phyloP scores from a whole-genome alignment of 2,888 invertebrate genomes.

The Scrobipalpa costella region DNA sequence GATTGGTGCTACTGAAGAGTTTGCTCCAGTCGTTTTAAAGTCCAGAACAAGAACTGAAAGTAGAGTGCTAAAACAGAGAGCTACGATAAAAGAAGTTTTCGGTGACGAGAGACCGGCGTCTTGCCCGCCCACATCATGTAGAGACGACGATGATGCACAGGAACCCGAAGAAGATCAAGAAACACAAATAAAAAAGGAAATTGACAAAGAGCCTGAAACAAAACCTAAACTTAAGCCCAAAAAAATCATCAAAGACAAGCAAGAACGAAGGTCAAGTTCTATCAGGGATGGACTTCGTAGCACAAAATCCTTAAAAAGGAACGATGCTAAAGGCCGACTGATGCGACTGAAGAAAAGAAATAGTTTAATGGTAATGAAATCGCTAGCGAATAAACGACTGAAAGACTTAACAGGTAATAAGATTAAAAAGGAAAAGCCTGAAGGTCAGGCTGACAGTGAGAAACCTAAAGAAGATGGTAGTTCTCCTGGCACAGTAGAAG shows the following conservation, averaged over 20 bases:
- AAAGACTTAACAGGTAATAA: constrained; percentile 63
- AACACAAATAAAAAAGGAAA: constrained; percentile 61
- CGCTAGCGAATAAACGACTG: constrained; percentile 66
- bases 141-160: constrained; percentile 54
- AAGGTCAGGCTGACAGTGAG: constrained; percentile 62
- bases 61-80: constrained; percentile 85
- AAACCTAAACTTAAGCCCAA: constrained; percentile 70
- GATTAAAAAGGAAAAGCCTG: constrained; percentile 57
- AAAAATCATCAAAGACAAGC: constrained; percentile 69
- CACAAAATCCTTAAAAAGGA: constrained; percentile 71
- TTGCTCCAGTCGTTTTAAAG: constrained; percentile 86
- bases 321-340: constrained; percentile 70
- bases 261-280: constrained; percentile 65
- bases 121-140: constrained; percentile 86
- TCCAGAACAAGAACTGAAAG: constrained; percentile 89
- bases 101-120: constrained; percentile 90
- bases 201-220: constrained; percentile 49
- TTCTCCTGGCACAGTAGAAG: constrained; percentile 55
- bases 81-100: constrained; percentile 91
- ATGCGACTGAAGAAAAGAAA: constrained; percentile 75
- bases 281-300: constrained; percentile 75
- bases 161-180: constrained; percentile 54
- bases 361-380: constrained; percentile 67
- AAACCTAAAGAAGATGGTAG: constrained; percentile 64
- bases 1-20: constrained; percentile 81